phyloP scores from a whole-genome alignment of 2,113 vertebrate species.

The Phasianus colchicus region DNA sequence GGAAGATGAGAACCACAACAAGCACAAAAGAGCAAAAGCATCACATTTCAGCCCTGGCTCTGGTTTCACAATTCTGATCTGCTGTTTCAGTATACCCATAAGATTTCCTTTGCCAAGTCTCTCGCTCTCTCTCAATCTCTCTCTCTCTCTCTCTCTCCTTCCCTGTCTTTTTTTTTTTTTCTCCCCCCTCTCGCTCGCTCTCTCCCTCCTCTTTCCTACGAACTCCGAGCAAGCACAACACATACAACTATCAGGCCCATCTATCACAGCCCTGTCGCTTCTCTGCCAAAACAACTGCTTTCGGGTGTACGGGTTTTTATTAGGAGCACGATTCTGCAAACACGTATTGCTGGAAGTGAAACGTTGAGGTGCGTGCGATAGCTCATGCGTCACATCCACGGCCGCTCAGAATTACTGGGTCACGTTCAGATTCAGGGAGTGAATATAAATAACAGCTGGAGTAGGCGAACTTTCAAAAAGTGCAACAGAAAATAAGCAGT shows the following conservation, averaged over 20 bases:
- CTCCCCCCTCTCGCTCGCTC: constrained; percentile 40
- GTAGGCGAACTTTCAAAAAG: constrained; percentile 36
- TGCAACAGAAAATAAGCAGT: constrained; percentile 29
- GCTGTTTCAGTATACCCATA: constrained; percentile 77
- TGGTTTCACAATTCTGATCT: constrained; percentile 80
- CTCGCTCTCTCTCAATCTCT: constrained; percentile 55
- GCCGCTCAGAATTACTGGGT: constrained; percentile 70
- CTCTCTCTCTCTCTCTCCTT: constrained; percentile 63
- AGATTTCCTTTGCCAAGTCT: constrained; percentile 76
- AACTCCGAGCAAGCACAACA: constrained; percentile 76
- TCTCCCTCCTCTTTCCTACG: constrained; percentile 63
- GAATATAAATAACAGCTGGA: constrained; percentile 77
- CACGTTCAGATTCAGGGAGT: constrained; percentile 56
- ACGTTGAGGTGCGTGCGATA: constrained; percentile 52
- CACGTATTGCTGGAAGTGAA: constrained; percentile 52
- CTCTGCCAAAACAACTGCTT: constrained; percentile 72
- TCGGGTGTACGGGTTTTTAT: constrained; percentile 65
- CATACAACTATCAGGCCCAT: constrained; percentile 69
- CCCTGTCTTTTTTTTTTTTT: constrained; percentile 62
- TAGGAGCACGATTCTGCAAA: constrained; percentile 64
- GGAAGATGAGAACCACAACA: constrained; percentile 74
- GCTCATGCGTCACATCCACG: constrained; percentile 70
- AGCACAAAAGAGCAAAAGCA: constrained; percentile 76
- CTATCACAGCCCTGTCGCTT: constrained; percentile 66
- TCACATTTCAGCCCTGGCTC: constrained; percentile 82